Conservation (phyloP, 2,888 invertebrate genomes). For the Noctua janthe region DNA sequence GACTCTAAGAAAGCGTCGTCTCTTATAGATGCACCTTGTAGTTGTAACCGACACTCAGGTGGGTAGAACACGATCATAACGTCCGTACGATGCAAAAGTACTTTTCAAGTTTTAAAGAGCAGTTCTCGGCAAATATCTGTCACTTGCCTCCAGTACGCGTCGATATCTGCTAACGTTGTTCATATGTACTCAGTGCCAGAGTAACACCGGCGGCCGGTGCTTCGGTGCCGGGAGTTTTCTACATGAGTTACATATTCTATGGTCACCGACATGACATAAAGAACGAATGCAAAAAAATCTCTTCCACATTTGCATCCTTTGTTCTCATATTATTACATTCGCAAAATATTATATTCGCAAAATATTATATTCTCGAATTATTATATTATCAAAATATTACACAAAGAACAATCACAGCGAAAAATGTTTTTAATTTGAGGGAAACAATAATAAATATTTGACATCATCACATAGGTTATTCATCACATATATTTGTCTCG, state of each 20-base stretch:
- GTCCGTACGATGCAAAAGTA: background rate
- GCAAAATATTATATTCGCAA: too few species aligned
- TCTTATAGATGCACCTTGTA: background rate
- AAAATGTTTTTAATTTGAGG: too few species aligned
- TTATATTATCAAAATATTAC: too few species aligned
- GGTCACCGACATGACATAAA: background rate
- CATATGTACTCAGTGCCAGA: background rate
- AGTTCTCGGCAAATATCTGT: conserved; percentile 1
- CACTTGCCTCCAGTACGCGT: background rate
- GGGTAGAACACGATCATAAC: background rate
- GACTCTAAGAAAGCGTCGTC: background rate
- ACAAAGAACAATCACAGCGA: too few species aligned
- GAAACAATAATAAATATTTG: too few species aligned
- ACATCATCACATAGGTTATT: too few species aligned
- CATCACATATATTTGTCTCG: too few species aligned
- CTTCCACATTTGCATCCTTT: too few species aligned
- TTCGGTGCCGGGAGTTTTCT: background rate
- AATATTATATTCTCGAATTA: too few species aligned
- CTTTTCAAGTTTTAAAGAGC: background rate
- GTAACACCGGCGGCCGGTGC: background rate
- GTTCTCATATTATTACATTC: too few species aligned
- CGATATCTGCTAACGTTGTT: conserved; percentile 2
- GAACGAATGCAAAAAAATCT: background rate
- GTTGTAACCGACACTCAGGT: background rate
- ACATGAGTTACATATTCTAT: background rate